Conservation (phyloP, 2,888 invertebrate species). For the Conus canariensis region DNA sequence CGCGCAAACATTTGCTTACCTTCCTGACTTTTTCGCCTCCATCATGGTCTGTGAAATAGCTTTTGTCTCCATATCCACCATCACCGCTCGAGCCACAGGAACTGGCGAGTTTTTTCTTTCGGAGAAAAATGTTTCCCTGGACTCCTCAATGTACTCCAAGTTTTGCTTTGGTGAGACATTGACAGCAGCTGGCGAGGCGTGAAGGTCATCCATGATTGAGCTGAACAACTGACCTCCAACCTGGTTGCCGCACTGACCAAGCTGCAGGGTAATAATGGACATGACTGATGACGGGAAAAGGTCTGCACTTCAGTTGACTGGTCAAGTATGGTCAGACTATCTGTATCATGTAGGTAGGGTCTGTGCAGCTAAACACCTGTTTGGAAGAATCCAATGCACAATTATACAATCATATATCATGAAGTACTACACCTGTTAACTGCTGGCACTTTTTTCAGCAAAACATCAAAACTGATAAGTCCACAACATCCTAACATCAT, state of each 20-base stretch:
- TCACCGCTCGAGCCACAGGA: slow-evolving; percentile 74
- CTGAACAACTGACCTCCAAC: slow-evolving; percentile 76
- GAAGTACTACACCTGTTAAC: no score
- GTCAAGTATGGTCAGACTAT: no score
- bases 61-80: slow-evolving; percentile 79
- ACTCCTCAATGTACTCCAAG: slow-evolving; percentile 64
- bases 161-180: slow-evolving; percentile 60
- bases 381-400: no score
- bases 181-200: slow-evolving; percentile 56
- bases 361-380: no score
- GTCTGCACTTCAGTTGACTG: no score
- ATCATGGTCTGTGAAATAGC: slow-evolving; percentile 68
- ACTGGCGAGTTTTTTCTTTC: slow-evolving; percentile 47
- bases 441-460: no score
- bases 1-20: not conserved
- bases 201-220: slow-evolving; percentile 69
- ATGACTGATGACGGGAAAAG: slow-evolving; percentile 53
- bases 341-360: no score
- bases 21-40: slow-evolving; percentile 66
- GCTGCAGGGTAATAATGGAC: slow-evolving; percentile 77
- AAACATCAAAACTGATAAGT: no score
- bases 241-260: slow-evolving; percentile 80
- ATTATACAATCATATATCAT: no score
- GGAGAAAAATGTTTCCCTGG: slow-evolving; percentile 68
- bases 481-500: no score